Evolutionary conservation across 1,140 invertebrate genomes (phyloP).

Genomic region (Achroia grisella): DNA sequence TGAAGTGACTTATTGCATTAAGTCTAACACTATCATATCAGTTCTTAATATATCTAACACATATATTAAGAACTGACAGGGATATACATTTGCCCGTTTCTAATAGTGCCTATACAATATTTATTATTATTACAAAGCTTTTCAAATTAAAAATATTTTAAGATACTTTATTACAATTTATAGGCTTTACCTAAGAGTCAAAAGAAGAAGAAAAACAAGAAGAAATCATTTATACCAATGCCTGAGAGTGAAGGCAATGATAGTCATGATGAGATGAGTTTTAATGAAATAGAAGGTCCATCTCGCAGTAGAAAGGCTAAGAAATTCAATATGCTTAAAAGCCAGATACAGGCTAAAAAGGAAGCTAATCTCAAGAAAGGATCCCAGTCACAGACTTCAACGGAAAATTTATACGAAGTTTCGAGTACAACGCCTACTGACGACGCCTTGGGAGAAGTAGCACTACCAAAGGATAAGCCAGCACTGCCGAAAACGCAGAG

Average conservation of each 20-base stretch:
- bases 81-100: too few species aligned
- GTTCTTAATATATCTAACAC: too few species aligned
- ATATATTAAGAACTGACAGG: too few species aligned
- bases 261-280: conserved; percentile 65
- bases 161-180: conserved; percentile 17
- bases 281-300: conserved; percentile 67
- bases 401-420: conserved; percentile 65
- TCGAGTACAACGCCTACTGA: conserved; percentile 67
- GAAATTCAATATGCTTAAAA: conserved; percentile 67
- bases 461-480: conserved; percentile 48
- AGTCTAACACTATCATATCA: too few species aligned
- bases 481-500: conserved; percentile 54
- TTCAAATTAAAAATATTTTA: not conserved
- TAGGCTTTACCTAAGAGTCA: conserved; percentile 62
- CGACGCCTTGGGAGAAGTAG: conserved; percentile 52
- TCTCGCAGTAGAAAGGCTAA: conserved; percentile 59
- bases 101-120: too few species aligned
- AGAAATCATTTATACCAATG: conserved; percentile 62
- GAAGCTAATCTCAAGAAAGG: conserved; percentile 61
- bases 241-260: conserved; percentile 67
- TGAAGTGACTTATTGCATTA: too few species aligned
- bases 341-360: conserved; percentile 65
- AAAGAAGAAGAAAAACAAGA: conserved; percentile 72
- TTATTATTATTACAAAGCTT: too few species aligned
- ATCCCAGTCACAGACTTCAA: conserved; percentile 63